Evolutionary conservation across 35 echinoderm and acorn worm species (phyloP).

Genomic region (Heliocidaris erythrogramma): DNA sequence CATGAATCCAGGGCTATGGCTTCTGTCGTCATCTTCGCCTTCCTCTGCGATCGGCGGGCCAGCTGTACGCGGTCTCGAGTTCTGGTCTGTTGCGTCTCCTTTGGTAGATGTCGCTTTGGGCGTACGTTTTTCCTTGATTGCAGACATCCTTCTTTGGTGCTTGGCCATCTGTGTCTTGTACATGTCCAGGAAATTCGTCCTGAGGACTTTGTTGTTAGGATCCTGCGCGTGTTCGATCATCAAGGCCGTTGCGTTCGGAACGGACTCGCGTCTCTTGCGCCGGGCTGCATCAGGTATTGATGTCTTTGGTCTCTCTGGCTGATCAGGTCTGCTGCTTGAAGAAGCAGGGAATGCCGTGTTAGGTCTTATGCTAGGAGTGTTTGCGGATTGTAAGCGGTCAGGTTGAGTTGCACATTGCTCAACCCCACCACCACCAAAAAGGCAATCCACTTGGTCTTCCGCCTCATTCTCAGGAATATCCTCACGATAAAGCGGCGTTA

Average conservation of each 20-base stretch:
- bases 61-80: not conserved
- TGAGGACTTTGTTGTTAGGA: constrained; percentile 68
- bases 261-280: constrained; percentile 40
- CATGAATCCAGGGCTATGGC: constrained; percentile 8
- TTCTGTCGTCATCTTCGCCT: not conserved
- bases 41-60: not conserved
- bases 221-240: constrained; percentile 34
- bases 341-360: not conserved
- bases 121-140: not conserved
- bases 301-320: constrained; percentile 7
- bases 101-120: not conserved
- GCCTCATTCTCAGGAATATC: not conserved
- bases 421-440: not conserved
- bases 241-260: constrained; percentile 43
- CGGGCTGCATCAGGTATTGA: constrained; percentile 1
- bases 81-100: not conserved
- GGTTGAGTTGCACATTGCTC: not conserved
- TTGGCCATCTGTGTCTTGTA: constrained; percentile 66
- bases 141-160: constrained; percentile 66
- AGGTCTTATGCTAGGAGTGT: not conserved
- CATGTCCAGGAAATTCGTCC: constrained; percentile 73
- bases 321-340: not conserved
- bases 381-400: not conserved
- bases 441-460: not conserved
- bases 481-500: not conserved